Evolutionary conservation across 2,113 vertebrate genomes (phyloP), one percentile per base, ranked within the genome.

Genomic region (Tyrannus savana): DNA sequence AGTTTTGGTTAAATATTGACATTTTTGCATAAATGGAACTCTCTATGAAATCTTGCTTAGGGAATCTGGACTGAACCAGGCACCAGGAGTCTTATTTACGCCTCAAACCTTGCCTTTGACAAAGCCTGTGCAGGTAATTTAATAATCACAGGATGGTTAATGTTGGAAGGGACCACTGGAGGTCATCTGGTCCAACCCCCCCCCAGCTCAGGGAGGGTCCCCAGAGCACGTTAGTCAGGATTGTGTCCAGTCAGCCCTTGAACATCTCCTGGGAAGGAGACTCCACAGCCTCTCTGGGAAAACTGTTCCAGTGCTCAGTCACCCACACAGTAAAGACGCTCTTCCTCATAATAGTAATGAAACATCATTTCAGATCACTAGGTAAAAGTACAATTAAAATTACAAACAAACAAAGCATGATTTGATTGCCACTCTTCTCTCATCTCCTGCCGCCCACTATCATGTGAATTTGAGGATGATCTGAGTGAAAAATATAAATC

Each of bases 1-100:
- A 93, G 13, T 88, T 88, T 52, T 85, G 39, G 42, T 94, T 95
- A 93, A 97, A 96, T 83, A 95, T 41, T 80, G 63, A 93, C 63
- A 47, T 55, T 76, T 94, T 76, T 77, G 41, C 73, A 60, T 24
- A 75, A 72, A 74, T 0, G 4, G 22, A 94, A 63, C 37, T 74
- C 37, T 52, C 52, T 66, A 71, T 44, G 35, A 77, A 77, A 88
- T 24, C 24, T 7, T 80, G 63, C 42, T 35, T 56, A 24, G 52
- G 78, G 63, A 93, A 55, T 23, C 56, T 37, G 75, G 72, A 77
- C 2, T 2, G 75, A 90, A 77, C 6, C 44, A 80, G 55, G 35
- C 47, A 74, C 19, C 3, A 64, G 55, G 42, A 85, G 64, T 33
- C 46, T 87, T 68, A 53, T 64, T 76, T 46, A 41, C 12, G n/a